Evolutionary conservation across 2,113 vertebrate genomes (phyloP), one percentile per base, ranked within the genome.

Genomic region (Seriola quinqueradiata): DNA sequence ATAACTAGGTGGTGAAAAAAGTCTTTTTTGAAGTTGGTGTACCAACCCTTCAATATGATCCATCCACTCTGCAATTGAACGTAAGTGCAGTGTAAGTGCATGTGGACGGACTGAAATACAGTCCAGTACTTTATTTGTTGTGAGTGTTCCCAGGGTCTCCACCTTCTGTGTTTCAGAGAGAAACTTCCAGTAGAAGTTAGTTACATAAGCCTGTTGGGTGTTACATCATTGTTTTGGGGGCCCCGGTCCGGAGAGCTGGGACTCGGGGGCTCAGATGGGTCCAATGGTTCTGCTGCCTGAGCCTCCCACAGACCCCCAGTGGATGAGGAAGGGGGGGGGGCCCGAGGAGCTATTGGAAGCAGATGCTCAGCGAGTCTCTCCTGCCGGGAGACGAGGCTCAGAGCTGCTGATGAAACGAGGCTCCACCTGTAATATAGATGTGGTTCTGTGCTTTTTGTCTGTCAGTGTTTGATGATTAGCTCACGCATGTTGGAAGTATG

Each of bases 171-270:
- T 78, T 65, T 73, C 42, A 67, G 48, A 81, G 79, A 78, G 75
- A 84, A 80, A 71, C 66, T 67, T 61, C 82, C 79, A 86, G 73
- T 48, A 65, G 61, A 82, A 70, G 54, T 85, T 76, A 42, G 82
- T 93, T 93, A 89, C 73, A 74, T 92, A 92, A 93, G 81, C 59
- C 82, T 79, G 67, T 71, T 83, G 84, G 69, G 82, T 75, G 84
- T 92, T 91, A 58, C 90, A 71, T 93, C 87, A 92, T 87, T 89
- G 81, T 87, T 90, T 76, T 82, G 81, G 77, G 84, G 88, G 63
- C 78, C 84, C 84, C 2, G 3, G 46, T 70, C 40, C 19, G 0
- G n/a, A 87, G 1, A 85, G 55, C 44, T 61, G 65, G 57, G 81
- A 69, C 50, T 70, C 21, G 9, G 70, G 68, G 68, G 69, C 79